Evolutionary conservation across 2,113 vertebrate genomes (phyloP), one percentile per base, ranked within the genome.

Genomic region (Promerops cafer): DNA sequence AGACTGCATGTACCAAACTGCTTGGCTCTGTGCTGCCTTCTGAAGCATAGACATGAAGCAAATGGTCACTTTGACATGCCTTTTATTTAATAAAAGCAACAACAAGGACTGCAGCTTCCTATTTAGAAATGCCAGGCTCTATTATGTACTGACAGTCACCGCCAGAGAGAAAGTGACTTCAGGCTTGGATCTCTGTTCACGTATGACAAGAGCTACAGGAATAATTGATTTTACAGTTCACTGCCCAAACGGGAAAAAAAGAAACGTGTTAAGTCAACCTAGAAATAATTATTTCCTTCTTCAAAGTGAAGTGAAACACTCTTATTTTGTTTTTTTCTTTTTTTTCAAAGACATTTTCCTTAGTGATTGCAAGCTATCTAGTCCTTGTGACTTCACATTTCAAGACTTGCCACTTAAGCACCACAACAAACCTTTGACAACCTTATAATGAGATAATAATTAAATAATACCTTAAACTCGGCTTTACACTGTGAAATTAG

Each of bases 141-240:
- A 7, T 92, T 87, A 94, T 66, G 60, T 47, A 42, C 35, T 92
- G 68, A 35, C 79, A 81, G 37, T 74, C 44, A 20, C 39, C 66
- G 63, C 35, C 11, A 9, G 40, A 79, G 16, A 79, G 37, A 70
- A 87, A 79, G 61, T 68, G 30, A 69, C 74, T 94, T 76, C 66
- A 69, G 61, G 49, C 74, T 81, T 76, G 23, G 42, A 76, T 83
- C 30, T 81, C 57, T 64, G 31, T 56, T 96, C 89, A 84, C 2
- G 0, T 69, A 33, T 56, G 57, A 93, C 35, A 84, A 65, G 45
- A 77, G 50, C 71, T 83, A 65, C 47, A 83, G 54, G 31, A 90
- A 83, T 74, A 94, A 92, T 72, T 90, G 85, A 93, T 92, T 96
- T 95, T 77, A 81, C 42, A 86, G 76, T 74, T 83, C 4, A 3